Conservation (phyloP, 2,888 invertebrate species). For the Caenorhabditis drosophilae region DNA sequence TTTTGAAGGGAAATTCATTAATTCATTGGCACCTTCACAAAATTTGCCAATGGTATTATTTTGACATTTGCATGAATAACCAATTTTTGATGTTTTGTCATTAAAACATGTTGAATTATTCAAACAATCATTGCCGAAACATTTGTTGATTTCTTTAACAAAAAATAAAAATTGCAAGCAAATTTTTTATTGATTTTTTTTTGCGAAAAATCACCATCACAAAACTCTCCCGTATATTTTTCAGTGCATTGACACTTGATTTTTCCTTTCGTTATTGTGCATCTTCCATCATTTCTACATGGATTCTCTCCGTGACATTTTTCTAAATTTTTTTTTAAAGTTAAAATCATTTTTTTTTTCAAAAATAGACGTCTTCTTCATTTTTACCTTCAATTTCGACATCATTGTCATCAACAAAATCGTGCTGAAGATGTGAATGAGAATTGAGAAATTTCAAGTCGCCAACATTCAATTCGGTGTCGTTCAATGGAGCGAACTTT, state of each 20-base stretch:
- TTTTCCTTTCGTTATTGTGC: conserved; percentile 27
- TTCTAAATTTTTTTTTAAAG: conserved; percentile 13
- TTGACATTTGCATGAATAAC: conserved; percentile 41
- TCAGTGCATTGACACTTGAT: conserved; percentile 24
- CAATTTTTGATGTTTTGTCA: conserved; percentile 20
- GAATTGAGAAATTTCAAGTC: conserved; percentile 44
- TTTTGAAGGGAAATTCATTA: not conserved
- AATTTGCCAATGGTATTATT: conserved; percentile 39
- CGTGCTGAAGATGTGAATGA: conserved; percentile 43
- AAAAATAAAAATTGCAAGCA: too few relatives aligned
- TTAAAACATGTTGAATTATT: conserved; percentile 41
- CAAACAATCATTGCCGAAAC: conserved; percentile 28
- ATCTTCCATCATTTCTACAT: conserved; percentile 36
- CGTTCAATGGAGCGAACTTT: conserved; percentile 34
- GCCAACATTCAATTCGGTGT: conserved; percentile 21
- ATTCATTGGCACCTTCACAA: conserved; percentile 38
- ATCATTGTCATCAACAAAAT: conserved; percentile 44
- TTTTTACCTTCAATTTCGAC: conserved; percentile 29
- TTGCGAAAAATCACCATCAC: too few relatives aligned
- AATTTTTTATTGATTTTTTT: too few relatives aligned
- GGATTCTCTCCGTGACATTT: conserved; percentile 35
- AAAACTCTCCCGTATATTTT: conserved; percentile 23
- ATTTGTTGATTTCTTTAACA: conserved; percentile 36
- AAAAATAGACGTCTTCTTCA: too few relatives aligned
- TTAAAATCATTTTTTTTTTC: not conserved